A percentile compares a stretch with the other conserved stretches of the same genome.
Conservation (phyloP, 2,888 invertebrate genomes). For the Autographa pulchrina region DNA sequence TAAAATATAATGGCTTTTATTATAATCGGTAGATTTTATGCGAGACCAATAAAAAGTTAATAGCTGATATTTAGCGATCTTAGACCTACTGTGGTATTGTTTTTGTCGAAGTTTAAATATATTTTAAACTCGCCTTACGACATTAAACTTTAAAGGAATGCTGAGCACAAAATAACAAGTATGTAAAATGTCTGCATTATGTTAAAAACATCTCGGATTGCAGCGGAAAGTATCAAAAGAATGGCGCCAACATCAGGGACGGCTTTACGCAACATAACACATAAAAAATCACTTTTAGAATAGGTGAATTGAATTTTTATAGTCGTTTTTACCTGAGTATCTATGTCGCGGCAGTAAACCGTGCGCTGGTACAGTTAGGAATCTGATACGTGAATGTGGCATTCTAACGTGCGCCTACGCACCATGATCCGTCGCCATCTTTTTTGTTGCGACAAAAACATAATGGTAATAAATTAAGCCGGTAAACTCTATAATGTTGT, state of each 20-base stretch:
- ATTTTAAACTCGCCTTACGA: not conserved
- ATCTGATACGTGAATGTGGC: slow-evolving; percentile 72
- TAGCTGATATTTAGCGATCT: slow-evolving; percentile 13
- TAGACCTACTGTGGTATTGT: slow-evolving; percentile 9
- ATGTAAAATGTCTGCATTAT: slow-evolving; percentile 52
- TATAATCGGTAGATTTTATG: slow-evolving; percentile 45
- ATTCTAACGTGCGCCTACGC: slow-evolving; percentile 68
- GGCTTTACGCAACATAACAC: slow-evolving; percentile 69
- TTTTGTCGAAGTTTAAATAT: slow-evolving; percentile 11
- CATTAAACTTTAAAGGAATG: not conserved
- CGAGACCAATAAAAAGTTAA: slow-evolving; percentile 16
- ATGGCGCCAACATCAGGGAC: slow-evolving; percentile 69
- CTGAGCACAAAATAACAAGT: slow-evolving; percentile 37
- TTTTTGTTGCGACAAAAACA: slow-evolving; percentile 61
- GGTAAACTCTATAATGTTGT: slow-evolving; percentile 49
- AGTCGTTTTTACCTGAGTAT: slow-evolving; percentile 71
- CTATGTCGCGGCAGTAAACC: slow-evolving; percentile 73
- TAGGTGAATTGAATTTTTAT: slow-evolving; percentile 81
- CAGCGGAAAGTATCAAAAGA: slow-evolving; percentile 70
- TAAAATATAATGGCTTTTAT: slow-evolving; percentile 43
- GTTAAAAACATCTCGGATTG: slow-evolving; percentile 52
- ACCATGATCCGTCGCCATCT: slow-evolving; percentile 46
- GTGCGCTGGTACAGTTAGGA: slow-evolving; percentile 81
- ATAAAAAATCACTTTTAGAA: slow-evolving; percentile 68
- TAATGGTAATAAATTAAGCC: slow-evolving; percentile 60